Percentiles rank a stretch among this genome's conserved stretches.
Conservation (phyloP, 2,888 invertebrate genomes). For the Phaedon cochleariae region DNA sequence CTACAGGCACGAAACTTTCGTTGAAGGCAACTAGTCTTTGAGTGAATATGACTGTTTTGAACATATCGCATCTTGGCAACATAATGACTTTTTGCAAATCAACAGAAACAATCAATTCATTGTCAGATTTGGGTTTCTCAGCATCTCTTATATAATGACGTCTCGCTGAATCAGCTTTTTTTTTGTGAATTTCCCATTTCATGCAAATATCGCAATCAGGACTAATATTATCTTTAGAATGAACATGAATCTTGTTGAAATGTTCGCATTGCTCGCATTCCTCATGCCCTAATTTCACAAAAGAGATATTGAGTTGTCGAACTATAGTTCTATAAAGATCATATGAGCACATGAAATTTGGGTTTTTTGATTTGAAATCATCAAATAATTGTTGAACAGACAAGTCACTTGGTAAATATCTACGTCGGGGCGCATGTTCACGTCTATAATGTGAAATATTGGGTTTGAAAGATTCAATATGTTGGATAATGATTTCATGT, state of each 20-base stretch:
- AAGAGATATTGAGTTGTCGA: slow-evolving; percentile 14
- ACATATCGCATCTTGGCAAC: slow-evolving; percentile 37
- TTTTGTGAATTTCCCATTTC: slow-evolving; percentile 1
- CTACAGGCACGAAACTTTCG: slow-evolving; percentile 41
- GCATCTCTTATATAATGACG: not conserved
- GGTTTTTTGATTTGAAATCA: slow-evolving; percentile 18
- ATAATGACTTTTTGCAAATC: slow-evolving; percentile 35
- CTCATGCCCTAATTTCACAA: slow-evolving; percentile 23
- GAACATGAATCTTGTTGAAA: slow-evolving; percentile 5
- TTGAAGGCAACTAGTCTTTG: slow-evolving; percentile 33
- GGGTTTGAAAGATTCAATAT: slow-evolving; percentile 33
- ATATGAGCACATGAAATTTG: slow-evolving; percentile 12
- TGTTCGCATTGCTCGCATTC: slow-evolving; percentile 18
- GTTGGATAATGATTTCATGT: not conserved
- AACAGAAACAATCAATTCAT: slow-evolving; percentile 10
- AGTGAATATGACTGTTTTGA: slow-evolving; percentile 36
- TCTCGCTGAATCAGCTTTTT: slow-evolving; percentile 4
- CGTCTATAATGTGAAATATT: slow-evolving; percentile 33
- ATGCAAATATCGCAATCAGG: slow-evolving; percentile 13
- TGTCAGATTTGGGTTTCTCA: not conserved
- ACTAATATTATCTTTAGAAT: not conserved
- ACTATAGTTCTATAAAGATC: slow-evolving; percentile 18
- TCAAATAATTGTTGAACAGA: slow-evolving; percentile 29
- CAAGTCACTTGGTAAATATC: slow-evolving; percentile 35
- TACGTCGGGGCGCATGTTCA: slow-evolving; percentile 17